A percentile compares a stretch with the other conserved stretches of the same genome.
Evolutionary conservation across 2,113 vertebrate genomes (phyloP).

Genomic region (Plestiodon gilberti): DNA sequence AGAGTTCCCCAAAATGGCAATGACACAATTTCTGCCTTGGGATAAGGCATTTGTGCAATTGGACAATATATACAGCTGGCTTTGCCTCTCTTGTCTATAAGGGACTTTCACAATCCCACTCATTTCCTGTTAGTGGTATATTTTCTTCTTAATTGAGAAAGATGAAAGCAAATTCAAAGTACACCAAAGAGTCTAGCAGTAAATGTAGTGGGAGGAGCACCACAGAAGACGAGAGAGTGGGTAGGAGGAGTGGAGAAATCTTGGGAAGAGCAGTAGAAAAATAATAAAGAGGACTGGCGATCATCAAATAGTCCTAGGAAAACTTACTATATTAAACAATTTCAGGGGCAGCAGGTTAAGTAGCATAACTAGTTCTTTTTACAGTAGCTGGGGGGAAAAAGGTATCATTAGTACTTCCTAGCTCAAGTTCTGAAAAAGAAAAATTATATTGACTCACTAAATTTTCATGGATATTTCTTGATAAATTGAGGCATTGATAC

Average conservation of each 20-base stretch:
- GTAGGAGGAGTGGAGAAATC: conserved; percentile 59
- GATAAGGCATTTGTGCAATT: conserved; percentile 6
- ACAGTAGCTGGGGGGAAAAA: conserved; percentile 53
- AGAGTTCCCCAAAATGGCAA: not conserved
- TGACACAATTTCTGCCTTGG: not conserved
- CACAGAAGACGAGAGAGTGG: conserved; percentile 44
- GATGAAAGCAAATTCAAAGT: conserved; percentile 56
- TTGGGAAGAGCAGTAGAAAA: conserved; percentile 39
- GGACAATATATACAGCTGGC: not conserved
- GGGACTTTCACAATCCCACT: conserved; percentile 13
- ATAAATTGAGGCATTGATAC: conserved; percentile 35
- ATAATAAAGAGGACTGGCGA: conserved; percentile 47
- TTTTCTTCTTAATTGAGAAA: conserved; percentile 55
- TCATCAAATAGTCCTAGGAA: conserved; percentile 56
- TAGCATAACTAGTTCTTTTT: conserved; percentile 63
- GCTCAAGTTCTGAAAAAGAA: conserved; percentile 16
- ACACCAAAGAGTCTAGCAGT: conserved; percentile 39
- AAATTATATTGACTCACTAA: conserved; percentile 13
- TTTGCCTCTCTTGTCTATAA: not conserved
- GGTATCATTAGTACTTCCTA: conserved; percentile 60
- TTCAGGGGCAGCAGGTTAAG: conserved; percentile 65
- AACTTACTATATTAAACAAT: conserved; percentile 63
- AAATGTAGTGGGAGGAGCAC: conserved; percentile 57
- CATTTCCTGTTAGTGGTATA: conserved; percentile 36
- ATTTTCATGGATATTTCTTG: conserved; percentile 39